A percentile compares a stretch with the other conserved stretches of the same genome.
Conservation (phyloP, 2,113 vertebrate species). For the Sminthopsis crassicaudata region DNA sequence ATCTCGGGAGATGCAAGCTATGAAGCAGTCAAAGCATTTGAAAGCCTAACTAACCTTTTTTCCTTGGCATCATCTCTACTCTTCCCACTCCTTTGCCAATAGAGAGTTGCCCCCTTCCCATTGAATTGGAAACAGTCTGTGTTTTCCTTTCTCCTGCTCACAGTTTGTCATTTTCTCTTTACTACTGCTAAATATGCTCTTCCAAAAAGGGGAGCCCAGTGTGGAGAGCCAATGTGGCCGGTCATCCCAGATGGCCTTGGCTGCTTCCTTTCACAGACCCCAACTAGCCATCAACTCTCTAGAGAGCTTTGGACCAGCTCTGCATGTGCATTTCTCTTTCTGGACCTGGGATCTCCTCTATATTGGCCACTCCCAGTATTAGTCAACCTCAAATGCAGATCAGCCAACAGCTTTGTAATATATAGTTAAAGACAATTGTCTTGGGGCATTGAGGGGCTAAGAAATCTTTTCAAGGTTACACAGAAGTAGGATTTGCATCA, state of each 20-base stretch:
- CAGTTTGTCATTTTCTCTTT: not conserved
- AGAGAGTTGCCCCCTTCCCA: not conserved
- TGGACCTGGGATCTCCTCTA: not conserved
- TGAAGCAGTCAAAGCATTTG: not conserved
- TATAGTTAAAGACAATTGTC: not conserved
- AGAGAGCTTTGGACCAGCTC: not conserved
- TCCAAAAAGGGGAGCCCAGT: not conserved
- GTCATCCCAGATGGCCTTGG: not conserved
- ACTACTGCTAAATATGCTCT: not conserved
- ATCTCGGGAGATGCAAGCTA: not conserved
- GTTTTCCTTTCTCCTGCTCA: not conserved
- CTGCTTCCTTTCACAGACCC: not conserved
- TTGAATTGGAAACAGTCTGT: not conserved
- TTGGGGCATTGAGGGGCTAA: not conserved
- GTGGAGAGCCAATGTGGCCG: not conserved
- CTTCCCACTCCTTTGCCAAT: not conserved
- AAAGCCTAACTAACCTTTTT: not conserved
- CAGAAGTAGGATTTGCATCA: not conserved
- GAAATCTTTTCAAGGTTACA: not conserved
- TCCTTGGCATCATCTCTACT: not conserved
- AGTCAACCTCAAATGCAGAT: not conserved
- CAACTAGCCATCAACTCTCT: not conserved
- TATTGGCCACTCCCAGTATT: not conserved
- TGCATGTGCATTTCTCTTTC: not conserved
- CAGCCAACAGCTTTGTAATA: not conserved